Conservation (phyloP, 1,140 invertebrate species). For the Physella acuta region DNA sequence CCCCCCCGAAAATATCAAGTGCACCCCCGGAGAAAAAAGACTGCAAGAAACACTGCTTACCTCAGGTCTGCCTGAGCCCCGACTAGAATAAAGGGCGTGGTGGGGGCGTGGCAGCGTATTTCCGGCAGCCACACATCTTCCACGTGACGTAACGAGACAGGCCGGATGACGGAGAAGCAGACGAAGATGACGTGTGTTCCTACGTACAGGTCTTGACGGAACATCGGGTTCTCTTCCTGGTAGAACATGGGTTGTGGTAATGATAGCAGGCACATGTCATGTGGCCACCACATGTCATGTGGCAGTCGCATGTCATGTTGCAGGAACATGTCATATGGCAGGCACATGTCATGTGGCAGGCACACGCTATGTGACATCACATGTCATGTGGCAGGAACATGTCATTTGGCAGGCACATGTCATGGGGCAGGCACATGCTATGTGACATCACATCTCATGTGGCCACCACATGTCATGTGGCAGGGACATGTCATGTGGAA, state of each 20-base stretch:
- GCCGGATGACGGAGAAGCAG: slow-evolving; percentile 46
- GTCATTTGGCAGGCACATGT: neutral
- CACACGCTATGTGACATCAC: too few species aligned
- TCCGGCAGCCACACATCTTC: slow-evolving; percentile 45
- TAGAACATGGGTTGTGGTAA: too few species aligned
- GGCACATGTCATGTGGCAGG: too few species aligned
- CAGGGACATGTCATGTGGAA: neutral
- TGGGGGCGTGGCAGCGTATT: slow-evolving; percentile 34
- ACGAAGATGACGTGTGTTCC: slow-evolving; percentile 48
- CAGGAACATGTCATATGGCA: neutral
- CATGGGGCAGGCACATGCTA: too few species aligned
- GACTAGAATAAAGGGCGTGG: slow-evolving; percentile 43
- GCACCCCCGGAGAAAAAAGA: too few species aligned
- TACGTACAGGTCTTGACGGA: slow-evolving; percentile 29
- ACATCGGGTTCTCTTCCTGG: slow-evolving; percentile 32
- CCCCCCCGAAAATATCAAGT: too few species aligned
- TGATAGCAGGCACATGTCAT: too few species aligned
- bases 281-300: neutral
- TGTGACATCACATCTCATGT: too few species aligned
- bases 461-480: neutral
- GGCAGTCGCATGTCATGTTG: neutral
- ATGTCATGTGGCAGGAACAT: neutral
- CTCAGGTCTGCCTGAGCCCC: slow-evolving; percentile 47
- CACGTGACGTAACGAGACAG: slow-evolving; percentile 42
- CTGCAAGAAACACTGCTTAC: too few species aligned